Conservation (phyloP, 53 echinoderm and acorn worm species). For the Luidia sarsii region DNA sequence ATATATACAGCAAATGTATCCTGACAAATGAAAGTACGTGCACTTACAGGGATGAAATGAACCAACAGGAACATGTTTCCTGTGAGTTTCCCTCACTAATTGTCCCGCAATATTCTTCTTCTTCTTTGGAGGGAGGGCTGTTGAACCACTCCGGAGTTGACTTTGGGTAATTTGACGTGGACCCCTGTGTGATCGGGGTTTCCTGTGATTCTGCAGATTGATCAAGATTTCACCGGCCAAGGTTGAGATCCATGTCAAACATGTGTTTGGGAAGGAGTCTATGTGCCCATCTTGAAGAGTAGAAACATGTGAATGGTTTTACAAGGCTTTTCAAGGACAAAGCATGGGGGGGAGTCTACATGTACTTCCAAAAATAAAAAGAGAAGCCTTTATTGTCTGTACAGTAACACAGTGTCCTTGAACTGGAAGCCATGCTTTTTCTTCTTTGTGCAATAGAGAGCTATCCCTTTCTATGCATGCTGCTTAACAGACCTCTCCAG, state of each 20-base stretch:
- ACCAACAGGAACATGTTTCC: slow-evolving; percentile 2
- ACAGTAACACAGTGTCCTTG: neutral
- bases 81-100: slow-evolving; percentile 23
- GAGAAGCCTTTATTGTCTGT: too few species aligned
- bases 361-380: too few species aligned
- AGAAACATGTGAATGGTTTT: too few species aligned
- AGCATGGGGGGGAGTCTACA: too few species aligned
- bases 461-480: too few species aligned
- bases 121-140: neutral
- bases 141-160: too few species aligned
- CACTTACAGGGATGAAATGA: neutral
- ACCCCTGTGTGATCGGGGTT: neutral
- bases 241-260: too few species aligned
- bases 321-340: too few species aligned
- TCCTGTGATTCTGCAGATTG: neutral
- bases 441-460: too few species aligned
- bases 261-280: too few species aligned
- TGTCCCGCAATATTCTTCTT: neutral
- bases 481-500: too few species aligned
- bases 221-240: neutral
- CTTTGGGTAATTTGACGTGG: neutral
- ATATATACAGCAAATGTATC: neutral
- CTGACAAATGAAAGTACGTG: slow-evolving; percentile 6
- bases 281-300: too few species aligned
- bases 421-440: neutral